These are phyloP conservation scores for Amphipoea oculea DNA, from an alignment of 2,888 invertebrate species.

Conservation along the genomic window DNA sequence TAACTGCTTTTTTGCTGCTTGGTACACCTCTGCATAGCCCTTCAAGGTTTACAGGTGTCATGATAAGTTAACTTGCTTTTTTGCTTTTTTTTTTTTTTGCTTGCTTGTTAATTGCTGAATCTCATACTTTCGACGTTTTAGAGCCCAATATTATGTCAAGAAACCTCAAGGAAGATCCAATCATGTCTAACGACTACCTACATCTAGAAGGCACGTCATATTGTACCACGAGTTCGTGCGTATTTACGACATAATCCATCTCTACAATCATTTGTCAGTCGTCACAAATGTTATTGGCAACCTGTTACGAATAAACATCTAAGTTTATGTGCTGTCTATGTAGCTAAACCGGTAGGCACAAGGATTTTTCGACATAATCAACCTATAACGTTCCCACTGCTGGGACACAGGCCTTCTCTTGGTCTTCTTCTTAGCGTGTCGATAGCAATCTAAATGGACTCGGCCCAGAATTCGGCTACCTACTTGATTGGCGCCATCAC, in stretches of 20 bases:
- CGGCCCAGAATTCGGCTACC: too few relatives aligned
- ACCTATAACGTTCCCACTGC: background rate
- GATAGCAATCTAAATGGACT: too few relatives aligned
- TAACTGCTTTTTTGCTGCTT: background rate
- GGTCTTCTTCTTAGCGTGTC: too few relatives aligned
- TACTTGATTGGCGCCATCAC: too few relatives aligned
- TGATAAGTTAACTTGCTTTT: background rate
- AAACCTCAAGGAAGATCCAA: slow-evolving; percentile 21
- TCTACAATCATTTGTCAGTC: slow-evolving; percentile 52
- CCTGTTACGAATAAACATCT: slow-evolving; percentile 35
- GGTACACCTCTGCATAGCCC: background rate
- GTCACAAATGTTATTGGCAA: slow-evolving; percentile 54
- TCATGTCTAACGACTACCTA: slow-evolving; percentile 28
- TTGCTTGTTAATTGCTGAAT: background rate
- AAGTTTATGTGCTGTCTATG: slow-evolving; percentile 25
- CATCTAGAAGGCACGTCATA: slow-evolving; percentile 19
- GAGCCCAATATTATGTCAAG: background rate
- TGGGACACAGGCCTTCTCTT: background rate
- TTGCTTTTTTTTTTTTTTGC: background rate
- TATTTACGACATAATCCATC: slow-evolving; percentile 41
- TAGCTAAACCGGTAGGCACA: background rate
- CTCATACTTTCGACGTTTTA: background rate
- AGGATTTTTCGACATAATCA: background rate
- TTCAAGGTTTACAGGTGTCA: too few relatives aligned
- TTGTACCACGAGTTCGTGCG: slow-evolving; percentile 23